Percentiles rank a stretch among this genome's conserved stretches.
Conservation (phyloP, 30 jellyfish, hydroid and myxozoan species). For the Mastigias papua region DNA sequence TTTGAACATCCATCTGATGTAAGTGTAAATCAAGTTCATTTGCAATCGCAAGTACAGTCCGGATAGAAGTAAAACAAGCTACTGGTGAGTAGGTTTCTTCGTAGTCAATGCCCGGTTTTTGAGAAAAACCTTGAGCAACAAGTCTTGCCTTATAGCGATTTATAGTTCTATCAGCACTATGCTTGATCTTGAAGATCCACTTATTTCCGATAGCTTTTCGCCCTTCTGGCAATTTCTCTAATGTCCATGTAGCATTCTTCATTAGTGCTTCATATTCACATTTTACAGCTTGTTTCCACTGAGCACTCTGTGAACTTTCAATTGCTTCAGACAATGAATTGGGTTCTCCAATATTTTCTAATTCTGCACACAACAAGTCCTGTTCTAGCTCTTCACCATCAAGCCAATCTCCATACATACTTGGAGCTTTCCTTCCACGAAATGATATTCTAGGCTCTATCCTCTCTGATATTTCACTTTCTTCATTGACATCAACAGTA, state of each 20-base stretch:
- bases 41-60: too few relatives aligned
- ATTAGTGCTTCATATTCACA: conserved; percentile 14
- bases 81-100: too few relatives aligned
- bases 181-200: conserved; percentile 34
- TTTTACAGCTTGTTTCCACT: conserved; percentile 31
- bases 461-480: neutral
- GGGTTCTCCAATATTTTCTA: conserved; percentile 3
- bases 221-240: conserved; percentile 8
- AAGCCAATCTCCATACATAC: neutral
- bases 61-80: too few relatives aligned
- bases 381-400: neutral
- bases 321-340: conserved; percentile 14
- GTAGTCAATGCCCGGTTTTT: conserved; percentile 39
- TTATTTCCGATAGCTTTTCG: neutral
- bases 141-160: conserved; percentile 44
- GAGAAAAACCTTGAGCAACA: conserved; percentile 42
- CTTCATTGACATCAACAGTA: neutral
- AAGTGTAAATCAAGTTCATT: too few relatives aligned
- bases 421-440: neutral
- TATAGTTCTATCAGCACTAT: conserved; percentile 43
- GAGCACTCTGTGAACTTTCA: neutral
- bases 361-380: neutral
- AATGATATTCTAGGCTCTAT: neutral
- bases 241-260: conserved; percentile 29
- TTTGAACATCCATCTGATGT: too few relatives aligned